phyloP scores from a whole-genome alignment of 1,140 invertebrate species.

The Aphaenogaster rudis region DNA sequence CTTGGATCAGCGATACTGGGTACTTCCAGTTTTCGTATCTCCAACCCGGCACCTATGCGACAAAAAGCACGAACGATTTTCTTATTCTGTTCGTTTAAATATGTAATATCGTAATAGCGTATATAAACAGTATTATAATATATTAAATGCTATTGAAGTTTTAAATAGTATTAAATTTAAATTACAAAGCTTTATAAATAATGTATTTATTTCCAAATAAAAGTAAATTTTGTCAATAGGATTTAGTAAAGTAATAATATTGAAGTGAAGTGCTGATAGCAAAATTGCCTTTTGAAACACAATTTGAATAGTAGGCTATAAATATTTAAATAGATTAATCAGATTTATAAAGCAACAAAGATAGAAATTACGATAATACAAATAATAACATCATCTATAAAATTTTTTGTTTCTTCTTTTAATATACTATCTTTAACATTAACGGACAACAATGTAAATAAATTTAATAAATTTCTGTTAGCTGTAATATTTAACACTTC shows the following conservation, averaged over 20 bases:
- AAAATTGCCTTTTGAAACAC: neutral
- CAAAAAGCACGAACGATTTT: neutral
- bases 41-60: conserved; percentile 72
- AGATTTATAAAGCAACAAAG: too few species aligned
- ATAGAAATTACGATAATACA: too few species aligned
- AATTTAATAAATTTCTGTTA: too few species aligned
- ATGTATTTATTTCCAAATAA: neutral
- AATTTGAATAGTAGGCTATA: too few species aligned
- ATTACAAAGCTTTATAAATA: neutral
- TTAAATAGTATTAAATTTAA: neutral
- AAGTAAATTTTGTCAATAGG: neutral
- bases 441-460: too few species aligned
- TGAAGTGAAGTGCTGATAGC: neutral
- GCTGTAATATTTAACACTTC: too few species aligned
- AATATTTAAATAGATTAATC: too few species aligned
- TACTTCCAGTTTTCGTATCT: conserved; percentile 78
- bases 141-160: neutral
- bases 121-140: neutral
- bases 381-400: too few species aligned
- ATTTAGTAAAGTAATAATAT: conserved; percentile 22
- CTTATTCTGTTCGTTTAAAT: neutral
- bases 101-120: neutral
- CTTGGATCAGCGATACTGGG: conserved; percentile 83
- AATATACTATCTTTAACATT: too few species aligned
- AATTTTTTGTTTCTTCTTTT: too few species aligned